phyloP scores from a whole-genome alignment of 2,797 vertebrate species.

The Rhynchonycteris naso region DNA sequence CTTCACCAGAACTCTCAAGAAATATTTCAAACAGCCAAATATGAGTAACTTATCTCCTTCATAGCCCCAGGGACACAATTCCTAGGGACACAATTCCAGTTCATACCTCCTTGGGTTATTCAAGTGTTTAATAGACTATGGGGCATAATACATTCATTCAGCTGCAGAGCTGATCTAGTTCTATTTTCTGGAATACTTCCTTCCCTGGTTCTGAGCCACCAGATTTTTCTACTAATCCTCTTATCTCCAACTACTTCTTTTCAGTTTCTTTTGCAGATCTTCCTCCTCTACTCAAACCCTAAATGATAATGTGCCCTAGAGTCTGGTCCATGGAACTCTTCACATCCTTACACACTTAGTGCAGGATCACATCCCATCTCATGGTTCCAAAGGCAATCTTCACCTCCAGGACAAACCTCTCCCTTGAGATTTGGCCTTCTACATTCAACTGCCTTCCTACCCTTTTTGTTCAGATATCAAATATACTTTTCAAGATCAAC shows the following conservation, averaged over 20 bases:
- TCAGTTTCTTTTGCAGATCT: neutral
- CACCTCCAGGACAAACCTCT: neutral
- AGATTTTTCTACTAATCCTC: neutral
- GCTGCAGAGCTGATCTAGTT: neutral
- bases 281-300: neutral
- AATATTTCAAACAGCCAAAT: neutral
- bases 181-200: neutral
- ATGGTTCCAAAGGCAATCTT: neutral
- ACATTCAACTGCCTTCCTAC: neutral
- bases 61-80: neutral
- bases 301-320: neutral
- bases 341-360: neutral
- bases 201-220: neutral
- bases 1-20: neutral
- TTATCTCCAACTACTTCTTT: neutral
- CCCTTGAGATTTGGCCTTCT: neutral
- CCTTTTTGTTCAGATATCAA: neutral
- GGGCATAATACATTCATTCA: neutral
- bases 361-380: neutral
- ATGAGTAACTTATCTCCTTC: neutral
- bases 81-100: neutral
- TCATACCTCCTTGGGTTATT: neutral
- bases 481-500: slow-evolving; percentile 10
- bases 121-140: neutral
- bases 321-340: neutral